phyloP scores from a whole-genome alignment of 1,140 invertebrate genomes.

The Drosophila arizonae region DNA sequence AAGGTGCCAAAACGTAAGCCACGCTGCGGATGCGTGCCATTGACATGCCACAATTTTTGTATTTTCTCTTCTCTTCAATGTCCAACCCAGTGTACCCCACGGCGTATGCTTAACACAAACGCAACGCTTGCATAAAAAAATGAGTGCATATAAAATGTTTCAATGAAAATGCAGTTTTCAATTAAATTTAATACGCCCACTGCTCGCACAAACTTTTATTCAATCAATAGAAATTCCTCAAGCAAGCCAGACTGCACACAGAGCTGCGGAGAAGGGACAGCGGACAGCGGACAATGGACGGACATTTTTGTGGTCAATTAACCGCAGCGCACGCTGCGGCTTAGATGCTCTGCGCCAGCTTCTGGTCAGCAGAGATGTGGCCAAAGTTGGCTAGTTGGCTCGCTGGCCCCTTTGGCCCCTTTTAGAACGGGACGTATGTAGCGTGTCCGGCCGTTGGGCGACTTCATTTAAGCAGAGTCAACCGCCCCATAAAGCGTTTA shows the following conservation, averaged over 20 bases:
- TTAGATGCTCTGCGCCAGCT: conserved; percentile 5
- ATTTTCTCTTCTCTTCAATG: neutral
- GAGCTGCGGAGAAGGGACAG: neutral
- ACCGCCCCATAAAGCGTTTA: conserved; percentile 43
- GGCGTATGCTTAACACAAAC: conserved; percentile 22
- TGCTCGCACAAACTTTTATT: conserved; percentile 42
- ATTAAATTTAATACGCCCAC: conserved; percentile 39
- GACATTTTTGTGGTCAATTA: conserved; percentile 69
- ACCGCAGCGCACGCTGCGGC: conserved; percentile 44
- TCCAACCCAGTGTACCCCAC: neutral
- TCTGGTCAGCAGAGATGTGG: conserved; percentile 10
- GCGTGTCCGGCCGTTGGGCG: conserved; percentile 44
- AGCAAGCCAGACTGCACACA: neutral
- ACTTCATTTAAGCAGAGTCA: conserved; percentile 66
- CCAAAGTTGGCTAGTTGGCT: conserved; percentile 25
- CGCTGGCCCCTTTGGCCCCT: neutral
- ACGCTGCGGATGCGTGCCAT: conserved; percentile 10
- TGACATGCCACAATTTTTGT: conserved; percentile 8
- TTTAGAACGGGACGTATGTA: neutral
- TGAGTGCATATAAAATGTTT: neutral
- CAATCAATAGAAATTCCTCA: conserved; percentile 59
- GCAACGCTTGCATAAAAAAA: neutral
- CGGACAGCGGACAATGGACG: neutral
- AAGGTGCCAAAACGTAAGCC: conserved; percentile 20
- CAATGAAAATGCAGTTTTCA: conserved; percentile 57